These are phyloP conservation scores for Enteromius fasciolatus DNA, from an alignment of 2,797 vertebrate species.

Conservation along the genomic window DNA sequence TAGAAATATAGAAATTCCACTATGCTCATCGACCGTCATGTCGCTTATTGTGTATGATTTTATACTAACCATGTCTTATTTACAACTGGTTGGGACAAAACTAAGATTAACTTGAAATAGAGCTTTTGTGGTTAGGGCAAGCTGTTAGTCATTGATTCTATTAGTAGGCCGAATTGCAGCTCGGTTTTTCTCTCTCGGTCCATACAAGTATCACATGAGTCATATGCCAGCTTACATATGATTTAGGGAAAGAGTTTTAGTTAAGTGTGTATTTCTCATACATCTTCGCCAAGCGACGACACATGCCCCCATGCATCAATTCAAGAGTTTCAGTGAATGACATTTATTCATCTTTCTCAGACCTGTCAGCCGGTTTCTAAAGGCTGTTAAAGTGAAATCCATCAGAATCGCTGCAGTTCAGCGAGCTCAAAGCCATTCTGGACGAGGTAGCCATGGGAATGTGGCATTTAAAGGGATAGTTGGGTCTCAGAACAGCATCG, in stretches of 20 bases:
- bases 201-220: slow-evolving; percentile 9
- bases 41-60: neutral
- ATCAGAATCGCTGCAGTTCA: slow-evolving; percentile 54
- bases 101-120: neutral
- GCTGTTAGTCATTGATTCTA: neutral
- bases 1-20: neutral
- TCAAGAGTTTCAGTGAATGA: slow-evolving; percentile 36
- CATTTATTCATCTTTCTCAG: slow-evolving; percentile 56
- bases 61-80: slow-evolving; percentile 1
- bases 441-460: slow-evolving; percentile 35
- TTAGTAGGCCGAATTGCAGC: neutral
- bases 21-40: neutral
- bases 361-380: slow-evolving; percentile 58
- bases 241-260: slow-evolving; percentile 58
- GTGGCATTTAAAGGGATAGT: slow-evolving; percentile 34
- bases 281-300: slow-evolving; percentile 46
- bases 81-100: neutral
- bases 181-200: neutral
- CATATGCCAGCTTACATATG: slow-evolving; percentile 27
- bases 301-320: slow-evolving; percentile 59
- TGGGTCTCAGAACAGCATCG: slow-evolving; percentile 26
- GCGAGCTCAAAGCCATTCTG: slow-evolving; percentile 43
- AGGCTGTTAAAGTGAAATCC: slow-evolving; percentile 62
- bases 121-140: neutral
- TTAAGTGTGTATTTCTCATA: slow-evolving; percentile 60